Conservation (phyloP, 2,888 invertebrate genomes). For the Agapostemon virescens region DNA sequence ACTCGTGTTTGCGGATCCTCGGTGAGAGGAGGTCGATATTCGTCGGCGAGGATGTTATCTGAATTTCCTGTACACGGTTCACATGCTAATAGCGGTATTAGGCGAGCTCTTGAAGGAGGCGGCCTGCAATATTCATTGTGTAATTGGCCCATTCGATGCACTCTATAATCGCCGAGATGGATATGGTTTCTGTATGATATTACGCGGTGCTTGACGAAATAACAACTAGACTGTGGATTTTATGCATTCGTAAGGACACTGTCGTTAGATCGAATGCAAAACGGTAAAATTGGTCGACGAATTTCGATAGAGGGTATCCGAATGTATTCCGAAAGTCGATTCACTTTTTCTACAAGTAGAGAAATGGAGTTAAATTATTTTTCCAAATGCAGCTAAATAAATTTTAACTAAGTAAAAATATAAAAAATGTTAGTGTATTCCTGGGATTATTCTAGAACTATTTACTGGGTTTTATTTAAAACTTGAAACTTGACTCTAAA, state of each 20-base stretch:
- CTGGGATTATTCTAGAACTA: too few relatives aligned
- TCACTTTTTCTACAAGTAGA: too few relatives aligned
- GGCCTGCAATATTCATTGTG: neutral
- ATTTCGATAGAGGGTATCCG: too few relatives aligned
- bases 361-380: too few relatives aligned
- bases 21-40: conserved; percentile 5
- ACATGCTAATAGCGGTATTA: conserved; percentile 9
- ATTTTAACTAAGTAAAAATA: too few relatives aligned
- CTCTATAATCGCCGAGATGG: neutral
- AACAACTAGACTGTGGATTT: neutral
- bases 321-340: too few relatives aligned
- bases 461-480: too few relatives aligned
- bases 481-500: too few relatives aligned
- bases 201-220: neutral
- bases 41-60: conserved; percentile 9
- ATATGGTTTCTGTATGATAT: neutral
- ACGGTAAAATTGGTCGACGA: too few relatives aligned
- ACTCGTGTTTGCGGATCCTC: neutral
- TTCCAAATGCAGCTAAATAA: too few relatives aligned
- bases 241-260: neutral
- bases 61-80: conserved; percentile 8
- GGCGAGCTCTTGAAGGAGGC: neutral
- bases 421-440: too few relatives aligned
- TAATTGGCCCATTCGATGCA: neutral
- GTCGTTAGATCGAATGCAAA: too few relatives aligned